phyloP scores from a whole-genome alignment of 2,888 invertebrate species.

The Diarsia dahlii region DNA sequence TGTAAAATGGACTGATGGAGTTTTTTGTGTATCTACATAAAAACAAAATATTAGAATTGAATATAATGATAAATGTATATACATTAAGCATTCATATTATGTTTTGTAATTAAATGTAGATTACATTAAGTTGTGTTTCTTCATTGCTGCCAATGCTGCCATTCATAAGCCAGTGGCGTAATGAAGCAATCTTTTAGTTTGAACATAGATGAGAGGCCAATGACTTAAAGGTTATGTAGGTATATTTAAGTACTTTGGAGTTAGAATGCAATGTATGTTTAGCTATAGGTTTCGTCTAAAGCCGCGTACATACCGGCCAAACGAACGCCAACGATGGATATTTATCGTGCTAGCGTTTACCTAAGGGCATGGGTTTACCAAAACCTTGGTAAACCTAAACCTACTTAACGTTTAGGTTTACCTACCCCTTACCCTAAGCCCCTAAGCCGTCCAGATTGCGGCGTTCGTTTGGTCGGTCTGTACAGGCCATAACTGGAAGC shows the following conservation, averaged over 20 bases:
- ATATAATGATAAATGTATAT: slow-evolving; percentile 20
- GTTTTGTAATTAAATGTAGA: slow-evolving; percentile 10
- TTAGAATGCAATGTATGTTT: not conserved
- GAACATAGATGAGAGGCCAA: not conserved
- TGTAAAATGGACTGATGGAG: not conserved
- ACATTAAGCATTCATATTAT: slow-evolving; percentile 5
- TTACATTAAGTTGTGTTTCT: not conserved
- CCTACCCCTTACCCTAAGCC: too few relatives aligned
- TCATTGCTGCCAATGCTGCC: not conserved
- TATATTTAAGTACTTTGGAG: not conserved
- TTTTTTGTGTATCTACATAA: not conserved
- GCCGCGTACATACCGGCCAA: too few relatives aligned
- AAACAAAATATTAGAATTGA: not conserved
- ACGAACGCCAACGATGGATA: too few relatives aligned
- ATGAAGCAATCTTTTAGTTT: not conserved
- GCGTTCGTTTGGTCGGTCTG: too few relatives aligned
- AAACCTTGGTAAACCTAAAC: too few relatives aligned
- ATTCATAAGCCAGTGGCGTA: not conserved
- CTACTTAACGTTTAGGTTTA: too few relatives aligned
- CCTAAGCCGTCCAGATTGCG: too few relatives aligned
- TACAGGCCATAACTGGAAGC: too few relatives aligned
- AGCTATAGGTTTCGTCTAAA: too few relatives aligned
- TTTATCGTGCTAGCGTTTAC: too few relatives aligned
- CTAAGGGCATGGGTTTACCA: too few relatives aligned
- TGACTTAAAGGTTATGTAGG: not conserved